Conservation (phyloP, 2,888 invertebrate genomes). For the Vesta saturnalis region DNA sequence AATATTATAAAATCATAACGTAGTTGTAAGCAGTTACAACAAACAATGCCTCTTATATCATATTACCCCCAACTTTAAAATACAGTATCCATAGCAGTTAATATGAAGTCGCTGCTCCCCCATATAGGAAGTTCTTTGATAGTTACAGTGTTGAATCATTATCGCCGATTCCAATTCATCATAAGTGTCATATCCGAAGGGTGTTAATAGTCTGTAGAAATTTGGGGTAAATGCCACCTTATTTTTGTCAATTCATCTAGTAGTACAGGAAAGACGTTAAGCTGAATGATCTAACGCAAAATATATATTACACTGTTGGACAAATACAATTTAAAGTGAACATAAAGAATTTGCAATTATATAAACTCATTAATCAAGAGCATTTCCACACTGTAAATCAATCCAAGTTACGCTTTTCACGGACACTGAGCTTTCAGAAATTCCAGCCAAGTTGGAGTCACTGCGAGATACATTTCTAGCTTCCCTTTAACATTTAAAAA, state of each 20-base stretch:
- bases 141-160: conserved; percentile 59
- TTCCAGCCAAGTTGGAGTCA: conserved; percentile 51
- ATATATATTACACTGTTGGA: conserved; percentile 8
- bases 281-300: conserved; percentile 28
- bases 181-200: conserved; percentile 57
- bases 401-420: conserved; percentile 60
- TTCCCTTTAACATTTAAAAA: not conserved
- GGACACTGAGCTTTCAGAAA: conserved; percentile 57
- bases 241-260: conserved; percentile 45
- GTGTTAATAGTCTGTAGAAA: conserved; percentile 57
- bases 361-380: conserved; percentile 59
- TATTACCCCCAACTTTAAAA: conserved; percentile 56
- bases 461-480: conserved; percentile 44
- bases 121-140: conserved; percentile 56
- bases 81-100: conserved; percentile 61
- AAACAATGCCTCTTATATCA: conserved; percentile 53
- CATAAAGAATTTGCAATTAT: conserved; percentile 62
- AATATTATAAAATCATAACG: conserved; percentile 55
- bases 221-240: conserved; percentile 43
- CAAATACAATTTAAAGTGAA: conserved; percentile 44
- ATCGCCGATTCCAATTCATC: conserved; percentile 60
- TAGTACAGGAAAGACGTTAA: conserved; percentile 39
- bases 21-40: conserved; percentile 54
- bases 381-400: conserved; percentile 60
- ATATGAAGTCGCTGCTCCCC: conserved; percentile 51